Evolutionary conservation across 2,888 invertebrate genomes (phyloP).

Genomic region (Campopleginae sp.): DNA sequence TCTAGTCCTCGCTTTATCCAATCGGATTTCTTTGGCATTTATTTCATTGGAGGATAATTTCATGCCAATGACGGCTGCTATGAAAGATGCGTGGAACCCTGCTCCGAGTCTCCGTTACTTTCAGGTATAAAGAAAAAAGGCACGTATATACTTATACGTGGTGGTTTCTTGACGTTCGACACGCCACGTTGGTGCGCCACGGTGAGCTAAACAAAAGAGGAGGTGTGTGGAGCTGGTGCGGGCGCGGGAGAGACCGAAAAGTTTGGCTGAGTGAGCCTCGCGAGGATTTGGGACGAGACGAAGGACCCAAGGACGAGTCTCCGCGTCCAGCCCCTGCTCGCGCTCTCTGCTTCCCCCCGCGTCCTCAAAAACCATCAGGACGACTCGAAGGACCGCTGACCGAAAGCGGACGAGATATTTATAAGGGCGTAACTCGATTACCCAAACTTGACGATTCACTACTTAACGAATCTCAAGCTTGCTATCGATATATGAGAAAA

Average conservation of each 20-base stretch:
- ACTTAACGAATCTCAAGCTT: neutral
- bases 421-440: constrained; percentile 14
- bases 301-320: constrained; percentile 64
- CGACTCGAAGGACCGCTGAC: neutral
- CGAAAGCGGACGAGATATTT: neutral
- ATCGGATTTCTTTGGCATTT: neutral
- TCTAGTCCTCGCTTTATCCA: neutral
- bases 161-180: constrained; percentile 41
- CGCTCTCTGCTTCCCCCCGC: no score
- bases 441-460: constrained; percentile 8
- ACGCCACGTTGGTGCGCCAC: constrained; percentile 31
- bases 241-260: constrained; percentile 59
- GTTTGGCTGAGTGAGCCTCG: constrained; percentile 16
- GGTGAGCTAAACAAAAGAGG: constrained; percentile 58
- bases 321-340: constrained; percentile 19
- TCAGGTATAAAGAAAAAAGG: constrained; percentile 44
- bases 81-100: neutral
- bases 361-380: constrained; percentile 11
- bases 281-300: constrained; percentile 51
- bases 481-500: constrained; percentile 35
- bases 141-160: neutral
- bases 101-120: constrained; percentile 4
- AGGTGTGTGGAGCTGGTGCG: constrained; percentile 50
- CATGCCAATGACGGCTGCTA: constrained; percentile 8
- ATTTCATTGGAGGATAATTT: constrained; percentile 30